phyloP scores from a whole-genome alignment of 2,888 invertebrate species.

The Temnothorax unifasciatus region DNA sequence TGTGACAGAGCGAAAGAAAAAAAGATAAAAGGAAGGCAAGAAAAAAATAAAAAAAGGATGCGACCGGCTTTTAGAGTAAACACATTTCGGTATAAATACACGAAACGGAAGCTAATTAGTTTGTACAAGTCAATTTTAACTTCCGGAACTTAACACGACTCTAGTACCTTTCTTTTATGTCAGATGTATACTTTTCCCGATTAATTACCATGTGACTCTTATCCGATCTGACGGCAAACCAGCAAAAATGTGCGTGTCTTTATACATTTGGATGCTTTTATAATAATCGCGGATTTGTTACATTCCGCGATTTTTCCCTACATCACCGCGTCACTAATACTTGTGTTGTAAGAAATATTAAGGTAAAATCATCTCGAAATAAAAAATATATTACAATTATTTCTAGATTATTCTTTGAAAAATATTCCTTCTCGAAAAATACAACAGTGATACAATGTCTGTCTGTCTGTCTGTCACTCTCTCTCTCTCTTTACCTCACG shows the following conservation, averaged over 20 bases:
- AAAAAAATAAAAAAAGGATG: conserved; percentile 22
- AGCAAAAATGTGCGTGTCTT: conserved; percentile 7
- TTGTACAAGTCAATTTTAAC: conserved; percentile 70
- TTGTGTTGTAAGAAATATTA: background rate
- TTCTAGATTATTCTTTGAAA: background rate
- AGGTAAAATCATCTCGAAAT: background rate
- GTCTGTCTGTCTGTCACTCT: no score
- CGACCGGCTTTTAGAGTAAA: conserved; percentile 33
- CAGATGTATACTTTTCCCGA: conserved; percentile 31
- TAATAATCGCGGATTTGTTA: background rate
- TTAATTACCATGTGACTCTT: conserved; percentile 66
- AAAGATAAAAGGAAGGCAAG: background rate
- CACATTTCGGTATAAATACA: conserved; percentile 65
- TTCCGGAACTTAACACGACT: conserved; percentile 22
- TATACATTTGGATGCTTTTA: background rate
- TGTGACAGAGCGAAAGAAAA: background rate
- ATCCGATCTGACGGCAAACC: conserved; percentile 34
- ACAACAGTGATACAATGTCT: no score
- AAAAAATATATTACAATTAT: background rate
- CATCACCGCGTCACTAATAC: background rate
- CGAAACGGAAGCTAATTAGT: conserved; percentile 76
- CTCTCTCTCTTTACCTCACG: no score
- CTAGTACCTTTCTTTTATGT: conserved; percentile 31
- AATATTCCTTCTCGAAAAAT: background rate
- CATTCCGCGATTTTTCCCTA: background rate